Conservation (phyloP, 2,113 vertebrate genomes). For the Pachypanchax playfairii region DNA sequence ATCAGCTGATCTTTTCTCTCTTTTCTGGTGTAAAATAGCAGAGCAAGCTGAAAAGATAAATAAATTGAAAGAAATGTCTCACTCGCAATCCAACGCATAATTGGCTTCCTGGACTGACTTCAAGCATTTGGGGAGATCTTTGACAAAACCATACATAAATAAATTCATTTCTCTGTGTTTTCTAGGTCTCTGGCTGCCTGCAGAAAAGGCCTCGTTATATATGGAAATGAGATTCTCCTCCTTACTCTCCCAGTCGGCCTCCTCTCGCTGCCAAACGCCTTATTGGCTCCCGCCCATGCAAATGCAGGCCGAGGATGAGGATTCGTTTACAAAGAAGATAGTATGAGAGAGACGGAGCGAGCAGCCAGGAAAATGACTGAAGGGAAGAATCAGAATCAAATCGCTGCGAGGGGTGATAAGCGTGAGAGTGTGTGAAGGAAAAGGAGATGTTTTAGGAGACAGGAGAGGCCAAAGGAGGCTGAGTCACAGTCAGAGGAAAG, state of each 20-base stretch:
- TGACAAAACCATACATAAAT: conserved; percentile 67
- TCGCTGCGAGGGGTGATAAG: conserved; percentile 10
- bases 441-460: conserved; percentile 14
- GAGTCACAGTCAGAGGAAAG: conserved; percentile 9
- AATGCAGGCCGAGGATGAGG: conserved; percentile 68
- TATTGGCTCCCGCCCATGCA: conserved; percentile 65
- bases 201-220: conserved; percentile 67
- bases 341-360: conserved; percentile 32
- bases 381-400: conserved; percentile 35
- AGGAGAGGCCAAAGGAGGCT: conserved; percentile 15
- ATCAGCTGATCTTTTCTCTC: background rate
- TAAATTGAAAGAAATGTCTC: conserved; percentile 39
- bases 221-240: conserved; percentile 76
- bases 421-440: conserved; percentile 6
- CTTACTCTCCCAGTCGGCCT: conserved; percentile 41
- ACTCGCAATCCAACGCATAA: conserved; percentile 46
- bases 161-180: conserved; percentile 56
- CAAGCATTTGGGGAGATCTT: conserved; percentile 60
- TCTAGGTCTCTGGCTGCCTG: conserved; percentile 45
- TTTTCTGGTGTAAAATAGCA: background rate
- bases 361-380: conserved; percentile 19
- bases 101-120: conserved; percentile 66
- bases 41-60: conserved; percentile 26
- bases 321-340: conserved; percentile 59
- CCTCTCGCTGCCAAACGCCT: conserved; percentile 58